Base-by-base conservation (phyloP, 2,113 vertebrate species). In the Corydoras sp. region DNA sequence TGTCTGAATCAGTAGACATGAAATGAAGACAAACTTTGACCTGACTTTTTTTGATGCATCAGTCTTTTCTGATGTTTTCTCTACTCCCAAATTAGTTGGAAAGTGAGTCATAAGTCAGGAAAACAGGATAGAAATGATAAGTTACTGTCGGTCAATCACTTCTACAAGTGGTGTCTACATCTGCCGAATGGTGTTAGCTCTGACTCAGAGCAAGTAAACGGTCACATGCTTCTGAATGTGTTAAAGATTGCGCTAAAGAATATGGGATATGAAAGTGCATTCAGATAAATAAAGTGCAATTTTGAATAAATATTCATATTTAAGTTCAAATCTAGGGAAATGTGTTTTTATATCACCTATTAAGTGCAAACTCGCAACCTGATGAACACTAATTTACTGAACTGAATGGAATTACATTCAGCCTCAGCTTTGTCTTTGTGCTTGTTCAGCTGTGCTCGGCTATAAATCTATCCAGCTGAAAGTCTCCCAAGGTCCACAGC, bases 381-480 rank as follows among this genome's bases (percentile, higher is more conserved):
- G 18, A 24, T 24, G 18, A 24, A 24, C 18, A 24, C 18, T 24
- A 24, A 24, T 24, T 24, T 24, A 24, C 18, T 24, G 18, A 24
- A 2, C 18, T 24, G 18, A 24, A 24, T 24, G 1, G 18, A 24
- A 24, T 24, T 24, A 24, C 18, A 24, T 24, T 24, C 18, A 9
- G 9, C 10, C 50, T 63, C 9, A 15, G 18, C 29, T 62, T 64
- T 55, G 18, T 65, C 61, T 65, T n/a, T 54, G 58, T 84, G 86
- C 86, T 86, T 84, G 76, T 85, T 86, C 85, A 87, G 85, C 86
- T 86, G 84, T 63, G 65, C 49, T 67, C 74, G 54, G 64, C 68
- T 61, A n/a, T 79, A 68, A 64, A 74, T 82, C 81, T 71, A 18
- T 71, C 58, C 67, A 68, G 50, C 68, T 68, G 71, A 58, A 63